phyloP scores from a whole-genome alignment of 2,797 vertebrate genomes.

The Coregonus suidteri region DNA sequence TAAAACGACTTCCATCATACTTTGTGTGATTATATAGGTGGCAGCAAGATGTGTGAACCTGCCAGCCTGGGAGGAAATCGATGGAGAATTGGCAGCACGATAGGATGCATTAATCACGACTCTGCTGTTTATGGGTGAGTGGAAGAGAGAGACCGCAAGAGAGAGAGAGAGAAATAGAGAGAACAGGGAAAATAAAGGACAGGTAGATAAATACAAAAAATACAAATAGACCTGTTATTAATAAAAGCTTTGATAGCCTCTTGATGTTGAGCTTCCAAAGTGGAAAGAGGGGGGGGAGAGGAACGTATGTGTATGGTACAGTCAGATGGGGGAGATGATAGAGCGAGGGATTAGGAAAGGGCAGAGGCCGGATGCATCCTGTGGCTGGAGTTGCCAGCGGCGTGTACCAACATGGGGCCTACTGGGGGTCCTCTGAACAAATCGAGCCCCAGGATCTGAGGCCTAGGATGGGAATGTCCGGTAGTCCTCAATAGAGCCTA shows the following conservation, averaged over 20 bases:
- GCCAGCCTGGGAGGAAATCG: conserved; percentile 42
- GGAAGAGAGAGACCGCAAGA: conserved; percentile 25
- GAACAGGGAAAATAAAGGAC: background rate
- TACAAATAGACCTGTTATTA: conserved; percentile 59
- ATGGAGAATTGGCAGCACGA: conserved; percentile 46
- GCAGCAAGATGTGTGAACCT: conserved; percentile 44
- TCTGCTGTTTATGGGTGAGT: conserved; percentile 33
- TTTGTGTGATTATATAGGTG: conserved; percentile 57
- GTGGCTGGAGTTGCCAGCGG: background rate
- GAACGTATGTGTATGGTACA: background rate
- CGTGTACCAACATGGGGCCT: background rate
- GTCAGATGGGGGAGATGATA: conserved; percentile 6
- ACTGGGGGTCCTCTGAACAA: conserved; percentile 36
- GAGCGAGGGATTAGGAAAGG: conserved; percentile 49
- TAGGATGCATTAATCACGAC: conserved; percentile 50
- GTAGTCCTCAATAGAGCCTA: too few relatives aligned
- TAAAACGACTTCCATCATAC: conserved; percentile 55
- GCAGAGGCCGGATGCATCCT: conserved; percentile 46
- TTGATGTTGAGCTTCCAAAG: conserved; percentile 63
- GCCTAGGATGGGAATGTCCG: background rate
- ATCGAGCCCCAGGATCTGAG: conserved; percentile 13
- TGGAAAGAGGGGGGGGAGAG: conserved; percentile 8
- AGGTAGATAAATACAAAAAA: conserved; percentile 25
- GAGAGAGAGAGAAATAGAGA: conserved; percentile 1
- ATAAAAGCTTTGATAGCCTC: conserved; percentile 62